Percentiles rank a stretch among this genome's conserved stretches.
phyloP scores from a whole-genome alignment of 2,888 invertebrate species.

The Phyto melanocephala region DNA sequence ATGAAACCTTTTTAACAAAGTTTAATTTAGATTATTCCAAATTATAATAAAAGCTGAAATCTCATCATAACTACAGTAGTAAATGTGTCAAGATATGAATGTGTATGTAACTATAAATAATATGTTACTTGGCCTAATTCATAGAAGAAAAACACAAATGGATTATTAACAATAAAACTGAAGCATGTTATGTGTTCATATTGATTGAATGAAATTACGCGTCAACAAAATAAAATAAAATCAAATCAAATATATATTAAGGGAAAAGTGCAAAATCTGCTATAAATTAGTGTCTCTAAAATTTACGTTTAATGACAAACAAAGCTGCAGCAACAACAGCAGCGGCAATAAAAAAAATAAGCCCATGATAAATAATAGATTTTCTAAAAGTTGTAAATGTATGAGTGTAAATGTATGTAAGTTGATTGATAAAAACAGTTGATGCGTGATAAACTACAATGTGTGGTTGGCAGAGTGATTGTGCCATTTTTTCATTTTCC shows the following conservation, averaged over 20 bases:
- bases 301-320: not conserved
- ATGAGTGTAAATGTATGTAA: not conserved
- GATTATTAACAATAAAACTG: not conserved
- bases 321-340: not conserved
- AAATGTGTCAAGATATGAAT: not conserved
- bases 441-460: not conserved
- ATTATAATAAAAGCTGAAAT: not conserved
- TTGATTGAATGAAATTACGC: not conserved
- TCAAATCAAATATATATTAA: not conserved
- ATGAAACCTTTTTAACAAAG: no score
- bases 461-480: not conserved
- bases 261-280: slow-evolving; percentile 20
- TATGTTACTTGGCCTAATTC: no score
- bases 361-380: slow-evolving; percentile 11
- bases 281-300: slow-evolving; percentile 18
- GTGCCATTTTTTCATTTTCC: not conserved
- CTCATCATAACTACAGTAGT: not conserved
- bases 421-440: slow-evolving; percentile 6
- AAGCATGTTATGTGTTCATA: not conserved
- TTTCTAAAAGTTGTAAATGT: not conserved
- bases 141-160: not conserved
- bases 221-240: slow-evolving; percentile 1
- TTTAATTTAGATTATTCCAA: no score
- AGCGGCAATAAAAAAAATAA: not conserved
- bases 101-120: not conserved